Evolutionary conservation across 2,113 vertebrate genomes (phyloP).

Genomic region (Cyanoramphus novaezelandiae): DNA sequence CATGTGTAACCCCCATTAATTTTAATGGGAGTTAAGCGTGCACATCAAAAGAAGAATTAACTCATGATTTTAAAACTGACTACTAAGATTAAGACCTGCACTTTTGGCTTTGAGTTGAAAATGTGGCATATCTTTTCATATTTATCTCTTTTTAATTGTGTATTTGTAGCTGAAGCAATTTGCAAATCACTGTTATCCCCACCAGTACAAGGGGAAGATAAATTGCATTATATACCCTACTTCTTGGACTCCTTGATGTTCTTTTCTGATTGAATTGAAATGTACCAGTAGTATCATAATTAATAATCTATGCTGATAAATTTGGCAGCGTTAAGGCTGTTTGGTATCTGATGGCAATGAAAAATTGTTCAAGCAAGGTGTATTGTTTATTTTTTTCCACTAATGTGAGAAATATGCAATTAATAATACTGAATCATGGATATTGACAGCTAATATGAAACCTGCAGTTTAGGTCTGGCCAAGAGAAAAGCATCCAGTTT

Average conservation of each 20-base stretch:
- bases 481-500: background rate
- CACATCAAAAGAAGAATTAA: constrained; percentile 74
- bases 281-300: constrained; percentile 70
- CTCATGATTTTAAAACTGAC: constrained; percentile 69
- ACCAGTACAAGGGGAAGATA: constrained; percentile 75
- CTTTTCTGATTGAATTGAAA: constrained; percentile 75
- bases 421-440: background rate
- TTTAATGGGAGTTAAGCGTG: constrained; percentile 81
- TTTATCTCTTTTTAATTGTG: constrained; percentile 82
- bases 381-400: background rate
- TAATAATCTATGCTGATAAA: constrained; percentile 75
- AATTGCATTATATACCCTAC: constrained; percentile 70
- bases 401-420: constrained; percentile 9
- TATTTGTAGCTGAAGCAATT: constrained; percentile 77
- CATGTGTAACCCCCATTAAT: constrained; percentile 80
- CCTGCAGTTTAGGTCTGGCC: background rate
- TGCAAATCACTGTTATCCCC: constrained; percentile 75
- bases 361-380: constrained; percentile 63
- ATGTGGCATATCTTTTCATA: constrained; percentile 73
- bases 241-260: constrained; percentile 73
- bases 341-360: constrained; percentile 43
- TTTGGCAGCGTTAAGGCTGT: background rate
- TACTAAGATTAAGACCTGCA: constrained; percentile 76
- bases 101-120: constrained; percentile 77
- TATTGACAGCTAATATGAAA: background rate